Percentiles rank a stretch among this genome's conserved stretches.
These are phyloP conservation scores for Megalonaias nervosa DNA, from an alignment of 1,140 invertebrate species.

Conservation along the genomic window DNA sequence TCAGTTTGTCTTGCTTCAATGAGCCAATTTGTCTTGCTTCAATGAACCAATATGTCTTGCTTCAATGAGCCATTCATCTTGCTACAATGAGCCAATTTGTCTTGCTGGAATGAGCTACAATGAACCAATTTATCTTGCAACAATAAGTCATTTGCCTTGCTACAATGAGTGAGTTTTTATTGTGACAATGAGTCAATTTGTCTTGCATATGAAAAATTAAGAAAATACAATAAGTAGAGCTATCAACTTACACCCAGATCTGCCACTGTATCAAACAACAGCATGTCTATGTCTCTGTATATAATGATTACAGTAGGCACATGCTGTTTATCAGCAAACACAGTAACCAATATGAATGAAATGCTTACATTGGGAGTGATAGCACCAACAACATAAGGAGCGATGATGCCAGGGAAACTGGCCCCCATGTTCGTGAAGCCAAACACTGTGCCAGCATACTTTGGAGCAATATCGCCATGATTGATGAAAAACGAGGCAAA, in stretches of 20 bases:
- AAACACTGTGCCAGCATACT: constrained; percentile 87
- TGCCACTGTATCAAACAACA: neutral
- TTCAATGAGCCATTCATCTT: no score
- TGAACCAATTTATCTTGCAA: no score
- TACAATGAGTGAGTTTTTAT: no score
- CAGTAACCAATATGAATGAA: neutral
- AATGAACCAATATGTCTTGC: no score
- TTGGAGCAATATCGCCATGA: constrained; percentile 85
- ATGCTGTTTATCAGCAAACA: neutral
- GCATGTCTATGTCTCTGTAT: no score
- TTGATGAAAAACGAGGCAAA: constrained; percentile 85
- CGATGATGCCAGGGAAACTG: constrained; percentile 88
- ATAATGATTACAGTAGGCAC: neutral
- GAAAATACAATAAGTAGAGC: neutral
- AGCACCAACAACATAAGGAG: constrained; percentile 84
- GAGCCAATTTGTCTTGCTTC: no score
- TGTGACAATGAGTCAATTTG: neutral
- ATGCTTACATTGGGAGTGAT: constrained; percentile 75
- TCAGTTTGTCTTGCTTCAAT: no score
- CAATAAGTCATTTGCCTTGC: no score
- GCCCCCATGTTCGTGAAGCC: constrained; percentile 90
- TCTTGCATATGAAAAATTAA: neutral
- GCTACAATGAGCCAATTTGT: neutral
- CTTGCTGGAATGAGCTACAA: no score
- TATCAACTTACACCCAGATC: neutral